Conservation (phyloP, 1,140 invertebrate genomes). For the Eriosoma lanigerum region DNA sequence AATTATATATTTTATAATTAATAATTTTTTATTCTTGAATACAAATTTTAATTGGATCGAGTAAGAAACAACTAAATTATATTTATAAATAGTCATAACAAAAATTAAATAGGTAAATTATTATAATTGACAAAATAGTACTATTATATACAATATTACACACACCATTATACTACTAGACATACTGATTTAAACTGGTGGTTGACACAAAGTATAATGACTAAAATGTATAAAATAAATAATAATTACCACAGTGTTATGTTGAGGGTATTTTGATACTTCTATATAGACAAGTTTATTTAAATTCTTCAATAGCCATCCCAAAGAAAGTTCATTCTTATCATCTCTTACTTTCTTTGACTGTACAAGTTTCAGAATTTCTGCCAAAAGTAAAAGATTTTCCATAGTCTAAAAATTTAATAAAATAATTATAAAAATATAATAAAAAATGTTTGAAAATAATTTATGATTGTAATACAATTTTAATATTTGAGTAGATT, state of each 20-base stretch:
- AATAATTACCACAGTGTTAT: slow-evolving; percentile 63
- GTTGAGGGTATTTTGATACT: slow-evolving; percentile 64
- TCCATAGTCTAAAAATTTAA: slow-evolving; percentile 62
- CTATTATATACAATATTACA: too few species aligned
- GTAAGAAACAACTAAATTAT: too few species aligned
- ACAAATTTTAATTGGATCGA: too few species aligned
- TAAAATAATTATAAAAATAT: background rate
- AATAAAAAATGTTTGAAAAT: background rate
- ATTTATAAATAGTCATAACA: too few species aligned
- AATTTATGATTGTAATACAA: too few species aligned
- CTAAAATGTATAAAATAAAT: background rate
- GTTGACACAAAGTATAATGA: too few species aligned
- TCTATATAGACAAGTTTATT: slow-evolving; percentile 73
- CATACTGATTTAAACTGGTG: too few species aligned
- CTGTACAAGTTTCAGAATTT: slow-evolving; percentile 59
- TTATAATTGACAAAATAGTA: too few species aligned
- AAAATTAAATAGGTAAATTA: too few species aligned
- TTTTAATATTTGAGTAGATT: background rate
- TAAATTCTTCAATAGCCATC: slow-evolving; percentile 72
- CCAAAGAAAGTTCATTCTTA: slow-evolving; percentile 59
- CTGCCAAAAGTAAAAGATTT: slow-evolving; percentile 71
- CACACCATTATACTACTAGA: too few species aligned
- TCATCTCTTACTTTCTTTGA: slow-evolving; percentile 55
- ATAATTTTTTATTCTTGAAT: too few species aligned
- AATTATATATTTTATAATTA: background rate